Percentiles rank a stretch among this genome's conserved stretches.
These are phyloP conservation scores for Petroica traversi DNA, from an alignment of 2,113 vertebrate genomes.

Conservation along the genomic window DNA sequence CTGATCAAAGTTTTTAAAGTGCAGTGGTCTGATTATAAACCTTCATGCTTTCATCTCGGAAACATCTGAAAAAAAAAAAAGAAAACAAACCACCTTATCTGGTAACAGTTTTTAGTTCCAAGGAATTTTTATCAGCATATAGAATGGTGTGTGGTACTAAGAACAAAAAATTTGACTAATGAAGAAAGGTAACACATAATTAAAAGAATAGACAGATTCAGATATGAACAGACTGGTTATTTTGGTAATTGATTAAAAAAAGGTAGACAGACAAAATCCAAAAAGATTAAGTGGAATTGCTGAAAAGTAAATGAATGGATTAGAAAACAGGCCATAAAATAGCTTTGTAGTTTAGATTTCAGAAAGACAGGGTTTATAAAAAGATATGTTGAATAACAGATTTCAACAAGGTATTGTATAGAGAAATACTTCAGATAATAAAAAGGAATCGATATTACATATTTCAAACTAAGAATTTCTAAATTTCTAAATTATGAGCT, in stretches of 20 bases:
- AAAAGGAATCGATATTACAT: neutral
- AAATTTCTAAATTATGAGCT: neutral
- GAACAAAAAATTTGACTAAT: neutral
- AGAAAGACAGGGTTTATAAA: neutral
- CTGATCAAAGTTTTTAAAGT: neutral
- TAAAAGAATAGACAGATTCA: neutral
- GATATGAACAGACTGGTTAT: neutral
- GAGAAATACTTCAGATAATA: neutral
- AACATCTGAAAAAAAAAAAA: neutral
- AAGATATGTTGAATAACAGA: neutral
- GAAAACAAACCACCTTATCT: accelerated
- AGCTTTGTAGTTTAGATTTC: neutral
- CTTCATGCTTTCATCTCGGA: neutral
- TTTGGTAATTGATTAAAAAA: neutral
- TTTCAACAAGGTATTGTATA: neutral
- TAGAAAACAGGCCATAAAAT: neutral
- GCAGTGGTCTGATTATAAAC: neutral
- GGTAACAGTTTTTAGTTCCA: neutral
- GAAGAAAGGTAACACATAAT: neutral
- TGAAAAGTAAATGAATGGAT: neutral
- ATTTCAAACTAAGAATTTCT: neutral
- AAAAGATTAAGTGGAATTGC: neutral
- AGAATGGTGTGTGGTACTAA: neutral
- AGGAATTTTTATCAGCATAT: neutral
- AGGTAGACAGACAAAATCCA: neutral